Evolutionary conservation across 2,113 vertebrate genomes (phyloP).

Genomic region (Cyrtonyx montezumae): DNA sequence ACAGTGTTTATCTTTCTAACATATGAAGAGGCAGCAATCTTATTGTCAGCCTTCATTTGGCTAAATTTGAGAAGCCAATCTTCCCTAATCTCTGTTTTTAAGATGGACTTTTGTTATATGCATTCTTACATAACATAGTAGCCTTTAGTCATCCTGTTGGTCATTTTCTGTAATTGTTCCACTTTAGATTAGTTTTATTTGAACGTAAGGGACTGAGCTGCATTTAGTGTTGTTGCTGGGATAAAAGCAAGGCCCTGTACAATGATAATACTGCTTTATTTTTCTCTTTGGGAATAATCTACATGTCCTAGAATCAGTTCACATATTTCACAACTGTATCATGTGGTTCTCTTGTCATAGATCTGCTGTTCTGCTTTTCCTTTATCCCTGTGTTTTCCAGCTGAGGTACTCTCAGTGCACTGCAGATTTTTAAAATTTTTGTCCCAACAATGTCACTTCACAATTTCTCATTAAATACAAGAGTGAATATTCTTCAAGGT

Average conservation of each 20-base stretch:
- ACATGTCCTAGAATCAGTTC: neutral
- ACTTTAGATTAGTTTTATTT: constrained; percentile 14
- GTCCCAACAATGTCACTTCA: constrained; percentile 3
- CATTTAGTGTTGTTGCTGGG: neutral
- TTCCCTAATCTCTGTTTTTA: constrained; percentile 5
- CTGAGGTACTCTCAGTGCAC: constrained; percentile 6
- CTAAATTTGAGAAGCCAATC: neutral
- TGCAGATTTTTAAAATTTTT: neutral
- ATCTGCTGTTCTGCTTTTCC: neutral
- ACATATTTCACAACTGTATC: neutral
- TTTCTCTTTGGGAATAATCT: constrained; percentile 15
- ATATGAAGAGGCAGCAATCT: constrained; percentile 8
- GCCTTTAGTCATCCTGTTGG: neutral
- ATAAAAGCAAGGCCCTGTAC: constrained; percentile 36
- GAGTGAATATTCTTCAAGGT: constrained; percentile 11
- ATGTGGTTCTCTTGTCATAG: neutral
- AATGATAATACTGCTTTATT: constrained; percentile 2
- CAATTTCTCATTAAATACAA: constrained; percentile 23
- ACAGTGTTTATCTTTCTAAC: constrained; percentile 25
- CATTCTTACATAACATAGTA: neutral
- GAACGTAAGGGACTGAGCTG: constrained; percentile 1
- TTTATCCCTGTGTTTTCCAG: constrained; percentile 8
- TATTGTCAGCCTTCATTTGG: constrained; percentile 42
- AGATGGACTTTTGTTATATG: neutral
- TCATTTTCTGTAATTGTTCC: neutral